Percentiles rank a stretch among this genome's conserved stretches.
Evolutionary conservation across 2,888 invertebrate species (phyloP).

Genomic region (Esperia sulphurella): DNA sequence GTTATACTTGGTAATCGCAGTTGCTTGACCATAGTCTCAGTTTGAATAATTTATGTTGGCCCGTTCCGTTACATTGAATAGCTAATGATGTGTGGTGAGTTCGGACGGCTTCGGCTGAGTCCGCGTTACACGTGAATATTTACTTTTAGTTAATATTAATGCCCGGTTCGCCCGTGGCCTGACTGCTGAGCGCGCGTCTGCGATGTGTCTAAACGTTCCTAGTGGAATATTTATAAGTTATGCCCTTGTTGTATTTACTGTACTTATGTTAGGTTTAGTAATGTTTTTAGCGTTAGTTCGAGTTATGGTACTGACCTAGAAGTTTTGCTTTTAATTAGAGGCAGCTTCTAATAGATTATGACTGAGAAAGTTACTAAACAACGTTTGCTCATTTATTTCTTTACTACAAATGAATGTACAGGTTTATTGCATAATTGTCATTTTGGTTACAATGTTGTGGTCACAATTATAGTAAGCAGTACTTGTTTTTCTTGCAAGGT

Average conservation of each 20-base stretch:
- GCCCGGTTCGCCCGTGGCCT: slow-evolving; percentile 6
- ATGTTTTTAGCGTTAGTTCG: no score
- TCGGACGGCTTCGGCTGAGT: slow-evolving; percentile 8
- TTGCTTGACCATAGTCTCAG: slow-evolving; percentile 35
- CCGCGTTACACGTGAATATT: slow-evolving; percentile 12
- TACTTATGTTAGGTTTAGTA: no score
- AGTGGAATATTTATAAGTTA: slow-evolving; percentile 13
- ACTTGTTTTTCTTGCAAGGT: no score
- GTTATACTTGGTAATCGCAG: slow-evolving; percentile 17
- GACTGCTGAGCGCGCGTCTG: slow-evolving; percentile 10
- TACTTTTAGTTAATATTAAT: slow-evolving; percentile 16
- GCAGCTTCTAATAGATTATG: neutral
- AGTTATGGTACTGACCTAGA: no score
- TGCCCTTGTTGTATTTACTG: slow-evolving; percentile 3
- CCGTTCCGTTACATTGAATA: slow-evolving; percentile 71
- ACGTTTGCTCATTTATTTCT: no score
- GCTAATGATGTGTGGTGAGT: slow-evolving; percentile 48
- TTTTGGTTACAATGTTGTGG: no score
- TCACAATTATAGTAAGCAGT: no score
- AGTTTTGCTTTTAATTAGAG: neutral
- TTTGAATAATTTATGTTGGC: slow-evolving; percentile 56
- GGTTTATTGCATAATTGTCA: no score
- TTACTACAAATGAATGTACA: no score
- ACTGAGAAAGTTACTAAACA: neutral
- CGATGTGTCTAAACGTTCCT: slow-evolving; percentile 7